These are phyloP conservation scores for Drosophila mimica DNA, from an alignment of 2,888 invertebrate species.

Conservation along the genomic window DNA sequence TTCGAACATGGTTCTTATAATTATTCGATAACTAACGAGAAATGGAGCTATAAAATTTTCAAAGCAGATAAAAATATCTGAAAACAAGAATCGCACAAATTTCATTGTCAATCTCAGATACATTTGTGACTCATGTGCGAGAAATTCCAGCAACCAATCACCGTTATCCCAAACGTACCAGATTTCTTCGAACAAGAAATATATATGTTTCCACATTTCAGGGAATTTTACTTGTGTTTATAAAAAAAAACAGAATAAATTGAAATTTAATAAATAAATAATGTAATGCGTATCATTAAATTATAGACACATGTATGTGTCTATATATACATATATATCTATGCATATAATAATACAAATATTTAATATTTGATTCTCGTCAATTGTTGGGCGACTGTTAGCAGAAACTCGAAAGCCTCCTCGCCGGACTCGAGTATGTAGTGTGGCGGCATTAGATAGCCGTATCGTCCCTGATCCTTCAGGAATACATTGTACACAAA, in stretches of 20 bases:
- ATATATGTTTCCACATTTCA: background rate
- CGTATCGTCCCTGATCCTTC: conserved; percentile 84
- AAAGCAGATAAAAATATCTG: background rate
- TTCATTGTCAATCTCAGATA: background rate
- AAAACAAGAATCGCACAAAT: background rate
- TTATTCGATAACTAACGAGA: background rate
- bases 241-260: background rate
- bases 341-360: background rate
- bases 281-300: conserved; percentile 17
- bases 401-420: conserved; percentile 81
- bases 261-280: conserved; percentile 1
- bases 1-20: background rate
- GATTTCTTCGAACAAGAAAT: background rate
- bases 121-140: background rate
- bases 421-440: conserved; percentile 83
- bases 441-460: conserved; percentile 82
- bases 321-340: background rate
- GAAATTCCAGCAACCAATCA: background rate
- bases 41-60: no score
- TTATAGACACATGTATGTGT: background rate
- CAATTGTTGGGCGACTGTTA: conserved; percentile 77
- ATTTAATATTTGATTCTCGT: conserved; percentile 2
- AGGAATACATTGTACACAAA: conserved; percentile 82
- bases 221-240: background rate
- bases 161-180: background rate